Percentiles rank a stretch among this genome's conserved stretches.
Conservation (phyloP, 2,113 vertebrate genomes). For the Misgurnus anguillicaudatus region DNA sequence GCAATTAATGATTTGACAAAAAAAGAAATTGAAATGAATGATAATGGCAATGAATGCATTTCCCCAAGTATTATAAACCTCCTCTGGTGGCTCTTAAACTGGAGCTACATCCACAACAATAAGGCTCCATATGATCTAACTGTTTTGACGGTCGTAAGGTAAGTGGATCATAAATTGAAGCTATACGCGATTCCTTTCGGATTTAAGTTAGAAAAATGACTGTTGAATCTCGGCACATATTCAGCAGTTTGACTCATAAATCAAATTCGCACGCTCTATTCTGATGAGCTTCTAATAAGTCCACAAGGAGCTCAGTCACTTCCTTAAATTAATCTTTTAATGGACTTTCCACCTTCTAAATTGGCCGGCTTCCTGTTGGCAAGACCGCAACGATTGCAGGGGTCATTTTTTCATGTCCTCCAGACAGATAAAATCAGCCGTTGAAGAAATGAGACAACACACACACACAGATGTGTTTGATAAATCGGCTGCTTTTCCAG, state of each 20-base stretch:
- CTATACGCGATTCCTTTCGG: background rate
- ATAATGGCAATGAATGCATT: too few species aligned
- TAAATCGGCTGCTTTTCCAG: slow-evolving; percentile 39
- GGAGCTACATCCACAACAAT: too few species aligned
- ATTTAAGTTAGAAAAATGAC: slow-evolving; percentile 25
- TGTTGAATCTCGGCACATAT: slow-evolving; percentile 58
- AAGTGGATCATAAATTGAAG: slow-evolving; percentile 1
- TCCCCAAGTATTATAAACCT: too few species aligned
- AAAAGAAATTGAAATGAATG: too few species aligned
- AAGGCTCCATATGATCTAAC: too few species aligned
- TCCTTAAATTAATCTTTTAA: slow-evolving; percentile 81
- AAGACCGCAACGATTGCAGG: slow-evolving; percentile 68
- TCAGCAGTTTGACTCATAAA: slow-evolving; percentile 67
- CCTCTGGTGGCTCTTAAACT: too few species aligned
- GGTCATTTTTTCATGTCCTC: slow-evolving; percentile 76
- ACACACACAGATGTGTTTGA: slow-evolving; percentile 19
- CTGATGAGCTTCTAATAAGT: slow-evolving; percentile 68
- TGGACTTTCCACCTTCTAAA: slow-evolving; percentile 75
- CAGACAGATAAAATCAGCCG: slow-evolving; percentile 73
- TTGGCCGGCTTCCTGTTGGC: slow-evolving; percentile 64
- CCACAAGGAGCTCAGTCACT: slow-evolving; percentile 73
- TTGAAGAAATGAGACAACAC: slow-evolving; percentile 55
- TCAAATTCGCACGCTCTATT: slow-evolving; percentile 65
- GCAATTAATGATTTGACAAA: too few species aligned
- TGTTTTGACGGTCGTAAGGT: background rate